Evolutionary conservation across 2,797 vertebrate genomes (phyloP).

Genomic region (Eospalax fontanierii): DNA sequence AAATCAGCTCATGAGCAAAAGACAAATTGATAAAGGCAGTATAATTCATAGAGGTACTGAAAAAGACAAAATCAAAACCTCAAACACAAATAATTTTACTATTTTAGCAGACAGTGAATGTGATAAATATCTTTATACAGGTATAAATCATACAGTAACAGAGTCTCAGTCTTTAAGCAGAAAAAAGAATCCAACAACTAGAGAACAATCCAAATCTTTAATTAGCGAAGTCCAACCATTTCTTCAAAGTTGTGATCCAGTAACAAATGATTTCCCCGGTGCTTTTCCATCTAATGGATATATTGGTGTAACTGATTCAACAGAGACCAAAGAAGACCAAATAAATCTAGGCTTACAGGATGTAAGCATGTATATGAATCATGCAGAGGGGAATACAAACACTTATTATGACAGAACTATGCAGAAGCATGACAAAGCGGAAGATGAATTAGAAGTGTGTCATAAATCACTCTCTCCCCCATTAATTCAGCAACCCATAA

Average conservation of each 20-base stretch:
- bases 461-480: constrained; percentile 89
- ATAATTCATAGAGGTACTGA: constrained; percentile 81
- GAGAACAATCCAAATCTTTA: constrained; percentile 85
- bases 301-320: constrained; percentile 86
- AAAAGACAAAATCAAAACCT: constrained; percentile 76
- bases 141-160: constrained; percentile 82
- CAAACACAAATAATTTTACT: constrained; percentile 75
- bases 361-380: constrained; percentile 81
- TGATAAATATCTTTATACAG: constrained; percentile 87
- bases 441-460: constrained; percentile 84
- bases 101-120: constrained; percentile 80
- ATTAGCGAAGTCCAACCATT: constrained; percentile 86
- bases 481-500: constrained; percentile 93
- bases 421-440: constrained; percentile 85
- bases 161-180: constrained; percentile 82
- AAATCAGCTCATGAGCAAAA: constrained; percentile 89
- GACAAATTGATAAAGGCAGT: constrained; percentile 85
- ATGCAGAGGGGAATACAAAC: constrained; percentile 83
- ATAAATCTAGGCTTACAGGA: constrained; percentile 79
- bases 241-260: constrained; percentile 87
- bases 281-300: constrained; percentile 88
- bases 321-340: constrained; percentile 90
- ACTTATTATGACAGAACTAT: constrained; percentile 85
- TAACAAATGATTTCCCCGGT: constrained; percentile 89
- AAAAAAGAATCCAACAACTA: constrained; percentile 87